Evolutionary conservation across 2,113 vertebrate genomes (phyloP).

Genomic region (Cranoglanis bouderius): DNA sequence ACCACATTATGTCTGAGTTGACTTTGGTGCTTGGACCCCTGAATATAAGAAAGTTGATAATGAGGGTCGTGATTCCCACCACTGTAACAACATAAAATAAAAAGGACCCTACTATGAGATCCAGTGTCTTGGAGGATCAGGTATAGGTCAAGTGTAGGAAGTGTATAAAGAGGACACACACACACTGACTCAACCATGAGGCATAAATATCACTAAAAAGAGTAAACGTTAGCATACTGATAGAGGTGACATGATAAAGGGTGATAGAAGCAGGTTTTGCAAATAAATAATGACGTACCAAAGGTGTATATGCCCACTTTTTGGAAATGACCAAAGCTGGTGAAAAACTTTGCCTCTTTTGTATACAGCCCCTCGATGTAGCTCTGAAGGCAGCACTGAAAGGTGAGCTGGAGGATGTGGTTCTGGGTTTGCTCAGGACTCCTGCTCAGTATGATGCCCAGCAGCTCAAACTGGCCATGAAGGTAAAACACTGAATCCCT

Average conservation of each 20-base stretch:
- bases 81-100: background rate
- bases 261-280: background rate
- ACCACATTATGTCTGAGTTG: background rate
- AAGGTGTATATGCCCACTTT: background rate
- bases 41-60: no score
- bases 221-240: background rate
- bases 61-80: background rate
- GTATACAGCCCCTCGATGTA: constrained; percentile 78
- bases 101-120: background rate
- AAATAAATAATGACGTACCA: background rate
- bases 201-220: background rate
- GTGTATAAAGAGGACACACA: background rate
- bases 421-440: constrained; percentile 84
- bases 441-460: constrained; percentile 90
- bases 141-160: background rate
- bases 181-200: background rate
- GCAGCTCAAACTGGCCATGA: constrained; percentile 76
- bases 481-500: constrained; percentile 59
- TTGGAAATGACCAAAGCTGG: background rate
- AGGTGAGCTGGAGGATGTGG: constrained; percentile 84
- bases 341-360: background rate
- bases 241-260: background rate
- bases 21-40: background rate
- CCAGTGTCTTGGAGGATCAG: background rate
- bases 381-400: constrained; percentile 82